Conservation (phyloP, 2,797 vertebrate species). For the Astyanax mexicanus region DNA sequence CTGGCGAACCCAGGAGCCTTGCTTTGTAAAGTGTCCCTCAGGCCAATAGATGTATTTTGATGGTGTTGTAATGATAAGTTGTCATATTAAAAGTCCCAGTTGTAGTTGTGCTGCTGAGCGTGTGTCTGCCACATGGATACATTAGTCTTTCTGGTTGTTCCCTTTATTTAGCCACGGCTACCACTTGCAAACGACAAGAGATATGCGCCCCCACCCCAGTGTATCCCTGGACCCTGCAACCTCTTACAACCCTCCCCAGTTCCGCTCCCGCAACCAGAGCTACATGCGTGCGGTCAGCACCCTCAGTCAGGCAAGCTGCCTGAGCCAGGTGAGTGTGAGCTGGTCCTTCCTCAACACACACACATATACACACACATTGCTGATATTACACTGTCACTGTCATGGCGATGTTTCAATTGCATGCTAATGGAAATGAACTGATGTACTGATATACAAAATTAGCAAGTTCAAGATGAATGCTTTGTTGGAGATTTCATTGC, state of each 20-base stretch:
- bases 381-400: not conserved
- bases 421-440: not conserved
- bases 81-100: not conserved
- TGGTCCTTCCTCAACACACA: constrained; percentile 9
- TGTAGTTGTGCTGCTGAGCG: constrained; percentile 42
- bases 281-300: constrained; percentile 99
- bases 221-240: constrained; percentile 92
- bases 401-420: not conserved
- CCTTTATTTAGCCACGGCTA: constrained; percentile 88
- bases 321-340: constrained; percentile 93
- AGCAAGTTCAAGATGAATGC: not conserved
- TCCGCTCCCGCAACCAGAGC: constrained; percentile 99
- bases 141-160: constrained; percentile 52
- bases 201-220: constrained; percentile 87
- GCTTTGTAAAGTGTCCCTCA: not conserved
- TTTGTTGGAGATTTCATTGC: not conserved
- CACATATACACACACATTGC: not conserved
- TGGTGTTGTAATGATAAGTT: not conserved
- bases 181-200: constrained; percentile 93
- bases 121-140: constrained; percentile 1
- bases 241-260: constrained; percentile 95
- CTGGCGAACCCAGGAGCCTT: not conserved
- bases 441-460: not conserved
- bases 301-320: constrained; percentile 99
- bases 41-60: not conserved